Evolutionary conservation across 2,113 vertebrate genomes (phyloP), one percentile per base, ranked within the genome.

Genomic region (Emydura subglobosa): DNA sequence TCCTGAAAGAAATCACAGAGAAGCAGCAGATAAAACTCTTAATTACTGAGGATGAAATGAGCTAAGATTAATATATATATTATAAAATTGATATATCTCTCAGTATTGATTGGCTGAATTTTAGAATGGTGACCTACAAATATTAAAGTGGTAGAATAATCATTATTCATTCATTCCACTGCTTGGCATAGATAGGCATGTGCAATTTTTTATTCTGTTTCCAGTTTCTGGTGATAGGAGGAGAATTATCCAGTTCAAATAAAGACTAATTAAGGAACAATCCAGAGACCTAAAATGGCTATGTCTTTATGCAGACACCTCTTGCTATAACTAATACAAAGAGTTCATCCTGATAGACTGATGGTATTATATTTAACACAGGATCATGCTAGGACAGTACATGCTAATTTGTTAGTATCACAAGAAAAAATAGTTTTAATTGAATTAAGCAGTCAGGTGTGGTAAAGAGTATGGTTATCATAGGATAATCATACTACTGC

Each of bases 361-460:
- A 54, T 65, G 13, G 14, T 87, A 57, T 25, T 59, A 1, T 82
- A 65, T 86, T 79, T 88, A 65, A 83, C 34, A 29, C 1, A 14
- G 54, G 49, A 82, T n/a, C 7, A 65, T 50, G 85, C 94, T 27
- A 50, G 21, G 42, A 86, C 82, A 89, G 47, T 82, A 49, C 61
- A 31, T 39, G 24, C 0, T 59, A 90, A 79, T 93, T 95, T 95
- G 91, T 95, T 92, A 96, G 39, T 49, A 91, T 87, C 57, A 86
- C 84, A 83, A 81, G 91, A 97, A 97, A 95, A 94, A 50, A 93
- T 96, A 95, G 80, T 94, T 98, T 97, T 96, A 97, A 87, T 96
- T 97, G 86, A 85, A 88, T 96, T 97, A 97, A 92, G 57, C 76
- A 91, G 74, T 54, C 89, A 97, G 82, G 83, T 97, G 86, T 96